Percentiles rank a stretch among this genome's conserved stretches.
phyloP scores from a whole-genome alignment of 2,113 vertebrate genomes.

The Platichthys flesus region DNA sequence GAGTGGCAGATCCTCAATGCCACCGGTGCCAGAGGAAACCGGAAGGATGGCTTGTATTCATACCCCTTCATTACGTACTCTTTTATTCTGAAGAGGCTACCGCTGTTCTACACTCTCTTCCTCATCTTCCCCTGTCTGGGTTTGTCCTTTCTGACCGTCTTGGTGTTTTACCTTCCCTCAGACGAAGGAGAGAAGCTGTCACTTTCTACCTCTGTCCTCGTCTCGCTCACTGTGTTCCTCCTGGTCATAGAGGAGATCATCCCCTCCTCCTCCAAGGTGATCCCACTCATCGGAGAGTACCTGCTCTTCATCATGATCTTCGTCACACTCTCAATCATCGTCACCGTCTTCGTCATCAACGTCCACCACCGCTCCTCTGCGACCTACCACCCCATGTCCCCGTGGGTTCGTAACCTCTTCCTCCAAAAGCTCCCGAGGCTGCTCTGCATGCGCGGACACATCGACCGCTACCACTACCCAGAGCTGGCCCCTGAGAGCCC shows the following conservation, averaged over 20 bases:
- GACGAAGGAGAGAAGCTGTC: constrained; percentile 98
- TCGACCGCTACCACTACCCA: constrained; percentile 87
- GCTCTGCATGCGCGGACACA: constrained; percentile 93
- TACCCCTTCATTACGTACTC: constrained; percentile 94
- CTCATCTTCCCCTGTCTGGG: constrained; percentile 95
- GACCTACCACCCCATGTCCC: constrained; percentile 96
- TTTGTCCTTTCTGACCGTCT: constrained; percentile 92
- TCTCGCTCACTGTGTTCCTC: constrained; percentile 97
- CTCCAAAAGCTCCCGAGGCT: constrained; percentile 90
- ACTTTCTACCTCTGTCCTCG: constrained; percentile 93
- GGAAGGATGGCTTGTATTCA: constrained; percentile 87
- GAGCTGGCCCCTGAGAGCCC: constrained; percentile 83
- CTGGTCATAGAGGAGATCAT: constrained; percentile 98
- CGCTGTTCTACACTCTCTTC: constrained; percentile 96
- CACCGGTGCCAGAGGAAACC: constrained; percentile 89
- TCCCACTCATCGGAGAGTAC: constrained; percentile 96
- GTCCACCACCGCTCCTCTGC: constrained; percentile 96
- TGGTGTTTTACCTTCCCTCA: constrained; percentile 97
- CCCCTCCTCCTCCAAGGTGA: constrained; percentile 97
- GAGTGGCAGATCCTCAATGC: constrained; percentile 97
- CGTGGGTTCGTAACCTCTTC: constrained; percentile 95
- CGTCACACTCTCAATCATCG: constrained; percentile 95
- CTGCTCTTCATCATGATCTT: constrained; percentile 98
- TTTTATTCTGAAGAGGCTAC: constrained; percentile 93
- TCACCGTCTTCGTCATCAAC: constrained; percentile 97